Base-by-base conservation (phyloP, 2,888 invertebrate genomes). In the Anodontia alba region DNA sequence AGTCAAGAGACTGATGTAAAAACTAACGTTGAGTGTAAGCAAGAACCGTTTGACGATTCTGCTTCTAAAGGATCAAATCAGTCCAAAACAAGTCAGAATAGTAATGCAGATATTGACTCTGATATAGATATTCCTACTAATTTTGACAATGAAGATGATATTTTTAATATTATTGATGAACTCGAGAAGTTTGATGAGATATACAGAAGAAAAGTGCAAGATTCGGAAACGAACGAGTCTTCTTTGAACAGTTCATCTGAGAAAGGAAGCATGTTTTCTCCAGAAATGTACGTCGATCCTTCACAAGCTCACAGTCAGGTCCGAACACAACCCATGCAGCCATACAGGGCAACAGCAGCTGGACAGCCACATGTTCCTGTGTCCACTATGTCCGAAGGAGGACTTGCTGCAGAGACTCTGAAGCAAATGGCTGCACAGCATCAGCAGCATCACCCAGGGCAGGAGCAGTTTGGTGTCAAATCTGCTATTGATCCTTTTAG, bases 371-470 rank as follows among this genome's bases (percentile, higher is more conserved):
- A 23, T 29, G 57, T 26, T 5, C 76, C 73, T 5, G 54, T 69
- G 23, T 67, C 83, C n/a, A n/a, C 78, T 0, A 86, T 90, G 73
- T 84, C 90, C 36, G 92, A 93, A 79, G 91, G 93, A 17, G 98
- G 98, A 80, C 97, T 98, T 33, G 99, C 99, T 0, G 98, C 98
- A 70, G 98, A 98, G 95, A 98, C 98, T 0, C 95, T 99, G 73
- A 98, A 98, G 94, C 98, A 98, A 92, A 98, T 98, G 98, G 98
- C 98, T 51, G 98, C 98, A 94, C 98, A 98, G 94, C 98, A 98
- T 95, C 98, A 98, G 95, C 98, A 97, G 95, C 86, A 90, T n/a
- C 86, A 87, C 62, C 80, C 82, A 1, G 76, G 76, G 17, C 73
- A 73, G 31, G 86, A 86, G 33, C 84, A 87, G 46, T 90, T 85